Conservation (phyloP, 1,140 invertebrate genomes). For the Pseudomyrmex sp. region DNA sequence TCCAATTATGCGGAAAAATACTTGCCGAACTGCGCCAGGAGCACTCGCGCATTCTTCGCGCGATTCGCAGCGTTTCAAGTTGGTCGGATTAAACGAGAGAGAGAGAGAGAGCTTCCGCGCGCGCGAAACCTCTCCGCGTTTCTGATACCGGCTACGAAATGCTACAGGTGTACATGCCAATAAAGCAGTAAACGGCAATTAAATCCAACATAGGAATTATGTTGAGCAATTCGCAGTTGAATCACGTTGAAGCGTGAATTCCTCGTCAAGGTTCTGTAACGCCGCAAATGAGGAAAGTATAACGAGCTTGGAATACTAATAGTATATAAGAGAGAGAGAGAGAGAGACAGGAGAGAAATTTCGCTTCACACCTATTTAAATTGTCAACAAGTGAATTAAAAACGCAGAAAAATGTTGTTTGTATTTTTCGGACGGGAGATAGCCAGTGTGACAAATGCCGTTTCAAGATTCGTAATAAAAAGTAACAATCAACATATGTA, state of each 20-base stretch:
- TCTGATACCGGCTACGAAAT: slow-evolving; percentile 25
- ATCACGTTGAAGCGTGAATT: slow-evolving; percentile 27
- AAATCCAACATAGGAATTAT: slow-evolving; percentile 40
- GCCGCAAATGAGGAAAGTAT: background rate
- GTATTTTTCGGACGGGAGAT: too few species aligned
- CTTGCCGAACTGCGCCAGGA: background rate
- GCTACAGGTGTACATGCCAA: slow-evolving; percentile 25
- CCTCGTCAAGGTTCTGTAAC: background rate
- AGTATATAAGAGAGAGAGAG: background rate
- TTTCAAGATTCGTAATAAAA: background rate
- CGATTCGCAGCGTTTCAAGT: slow-evolving; percentile 5
- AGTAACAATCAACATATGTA: too few species aligned
- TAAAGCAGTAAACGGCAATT: slow-evolving; percentile 54
- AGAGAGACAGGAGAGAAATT: background rate
- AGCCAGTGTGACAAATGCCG: background rate
- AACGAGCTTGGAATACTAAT: background rate
- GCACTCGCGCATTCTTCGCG: slow-evolving; percentile 31
- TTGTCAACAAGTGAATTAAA: background rate
- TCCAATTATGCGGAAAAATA: slow-evolving; percentile 25
- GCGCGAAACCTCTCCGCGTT: background rate
- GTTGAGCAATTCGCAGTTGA: slow-evolving; percentile 14
- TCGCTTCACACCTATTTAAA: background rate
- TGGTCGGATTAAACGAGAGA: slow-evolving; percentile 12
- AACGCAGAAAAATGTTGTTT: background rate
- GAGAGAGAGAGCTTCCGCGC: background rate